These are phyloP conservation scores for Ectemnius continuus DNA, from an alignment of 2,888 invertebrate species.

Conservation along the genomic window DNA sequence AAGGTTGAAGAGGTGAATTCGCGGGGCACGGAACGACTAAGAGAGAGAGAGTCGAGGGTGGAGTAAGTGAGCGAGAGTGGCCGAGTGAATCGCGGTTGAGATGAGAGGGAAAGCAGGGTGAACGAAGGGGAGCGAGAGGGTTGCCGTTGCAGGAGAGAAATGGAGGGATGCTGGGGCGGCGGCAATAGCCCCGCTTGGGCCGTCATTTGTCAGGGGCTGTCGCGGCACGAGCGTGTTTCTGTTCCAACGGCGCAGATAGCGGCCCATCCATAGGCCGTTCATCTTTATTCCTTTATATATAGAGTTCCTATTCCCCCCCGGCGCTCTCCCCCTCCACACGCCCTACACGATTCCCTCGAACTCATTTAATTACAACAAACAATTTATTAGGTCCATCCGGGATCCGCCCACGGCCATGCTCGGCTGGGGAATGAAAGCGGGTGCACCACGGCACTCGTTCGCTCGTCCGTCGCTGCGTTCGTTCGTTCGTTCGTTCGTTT, in stretches of 20 bases:
- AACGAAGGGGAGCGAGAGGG: constrained; percentile 24
- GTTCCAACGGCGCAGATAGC: constrained; percentile 77
- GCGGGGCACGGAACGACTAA: neutral
- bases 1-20: neutral
- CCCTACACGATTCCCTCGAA: constrained; percentile 76
- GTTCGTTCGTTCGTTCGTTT: constrained; percentile 2
- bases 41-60: constrained; percentile 15
- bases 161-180: constrained; percentile 64
- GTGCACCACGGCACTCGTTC: constrained; percentile 19
- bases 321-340: constrained; percentile 56
- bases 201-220: constrained; percentile 78
- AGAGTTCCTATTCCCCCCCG: constrained; percentile 55
- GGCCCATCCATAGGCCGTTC: constrained; percentile 77
- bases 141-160: constrained; percentile 38
- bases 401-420: constrained; percentile 68
- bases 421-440: constrained; percentile 40
- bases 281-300: constrained; percentile 77
- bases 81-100: constrained; percentile 8
- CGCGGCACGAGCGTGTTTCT: constrained; percentile 77
- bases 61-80: constrained; percentile 7
- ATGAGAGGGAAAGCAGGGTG: constrained; percentile 21
- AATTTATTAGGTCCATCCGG: constrained; percentile 77
- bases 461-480: constrained; percentile 24
- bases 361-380: constrained; percentile 78
- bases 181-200: constrained; percentile 72